These are phyloP conservation scores for Limosa lapponica DNA, from an alignment of 2,797 vertebrate species.

Conservation along the genomic window DNA sequence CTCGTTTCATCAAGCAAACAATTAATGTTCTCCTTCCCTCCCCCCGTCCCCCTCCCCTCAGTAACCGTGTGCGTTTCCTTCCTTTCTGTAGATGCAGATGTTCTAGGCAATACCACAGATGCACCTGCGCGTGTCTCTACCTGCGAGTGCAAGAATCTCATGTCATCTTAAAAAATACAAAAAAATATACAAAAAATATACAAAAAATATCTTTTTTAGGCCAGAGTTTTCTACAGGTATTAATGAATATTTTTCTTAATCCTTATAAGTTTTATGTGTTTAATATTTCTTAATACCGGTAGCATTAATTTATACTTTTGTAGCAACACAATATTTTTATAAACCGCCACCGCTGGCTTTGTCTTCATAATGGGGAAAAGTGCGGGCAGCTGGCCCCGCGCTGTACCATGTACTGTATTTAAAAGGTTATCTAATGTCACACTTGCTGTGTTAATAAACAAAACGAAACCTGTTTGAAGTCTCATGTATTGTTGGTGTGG, in stretches of 20 bases:
- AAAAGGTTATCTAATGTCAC: constrained; percentile 94
- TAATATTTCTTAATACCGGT: constrained; percentile 96
- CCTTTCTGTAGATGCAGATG: constrained; percentile 73
- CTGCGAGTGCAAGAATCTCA: constrained; percentile 76
- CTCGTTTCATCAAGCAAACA: constrained; percentile 60
- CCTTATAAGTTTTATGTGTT: constrained; percentile 91
- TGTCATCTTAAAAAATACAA: constrained; percentile 80
- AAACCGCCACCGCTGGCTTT: constrained; percentile 90
- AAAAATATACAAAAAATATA: constrained; percentile 79
- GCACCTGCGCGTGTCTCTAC: constrained; percentile 63
- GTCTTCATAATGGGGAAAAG: constrained; percentile 81
- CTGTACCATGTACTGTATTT: constrained; percentile 91
- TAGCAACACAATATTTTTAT: constrained; percentile 99
- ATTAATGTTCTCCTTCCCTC: constrained; percentile 51
- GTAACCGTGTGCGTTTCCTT: constrained; percentile 50
- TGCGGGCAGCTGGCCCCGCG: constrained; percentile 82
- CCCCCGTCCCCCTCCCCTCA: not conserved
- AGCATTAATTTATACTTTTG: constrained; percentile 99
- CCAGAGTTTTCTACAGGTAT: constrained; percentile 90
- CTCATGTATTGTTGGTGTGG: constrained; percentile 71
- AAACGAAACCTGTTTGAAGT: constrained; percentile 66
- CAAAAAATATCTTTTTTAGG: constrained; percentile 86
- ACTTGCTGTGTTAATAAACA: constrained; percentile 95
- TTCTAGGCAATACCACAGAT: constrained; percentile 82
- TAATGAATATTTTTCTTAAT: constrained; percentile 93